These are phyloP conservation scores for Pipra filicauda DNA, from an alignment of 2,113 vertebrate genomes.

Conservation along the genomic window DNA sequence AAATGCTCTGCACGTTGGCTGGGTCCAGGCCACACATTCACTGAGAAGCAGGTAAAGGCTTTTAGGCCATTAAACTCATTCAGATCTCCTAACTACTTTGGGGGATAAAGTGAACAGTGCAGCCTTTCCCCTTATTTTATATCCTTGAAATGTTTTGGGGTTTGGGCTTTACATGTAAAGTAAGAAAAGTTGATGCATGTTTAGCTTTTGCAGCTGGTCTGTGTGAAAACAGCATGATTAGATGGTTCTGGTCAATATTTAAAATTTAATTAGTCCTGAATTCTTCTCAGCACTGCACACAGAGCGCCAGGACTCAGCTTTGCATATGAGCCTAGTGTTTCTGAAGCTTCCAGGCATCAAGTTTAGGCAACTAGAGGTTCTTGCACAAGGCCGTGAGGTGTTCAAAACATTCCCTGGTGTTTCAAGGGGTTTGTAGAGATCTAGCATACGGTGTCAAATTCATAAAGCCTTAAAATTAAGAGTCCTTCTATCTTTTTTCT, in stretches of 20 bases:
- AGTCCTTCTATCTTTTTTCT: neutral
- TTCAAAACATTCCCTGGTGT: neutral
- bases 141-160: neutral
- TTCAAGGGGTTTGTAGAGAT: neutral
- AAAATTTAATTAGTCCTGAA: neutral
- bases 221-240: neutral
- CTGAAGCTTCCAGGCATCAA: neutral
- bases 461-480: neutral
- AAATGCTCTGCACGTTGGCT: neutral
- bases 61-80: neutral
- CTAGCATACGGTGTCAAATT: neutral
- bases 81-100: neutral
- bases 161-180: neutral
- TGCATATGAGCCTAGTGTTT: neutral
- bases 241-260: neutral
- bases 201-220: neutral
- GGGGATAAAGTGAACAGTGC: neutral
- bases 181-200: neutral
- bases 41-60: neutral
- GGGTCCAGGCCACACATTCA: neutral
- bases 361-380: neutral
- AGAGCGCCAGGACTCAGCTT: neutral
- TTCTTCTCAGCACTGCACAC: rapidly evolving
- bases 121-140: neutral
- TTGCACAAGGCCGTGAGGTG: neutral